Conservation (phyloP, 2,888 invertebrate species). For the Chrysodeixis includens region DNA sequence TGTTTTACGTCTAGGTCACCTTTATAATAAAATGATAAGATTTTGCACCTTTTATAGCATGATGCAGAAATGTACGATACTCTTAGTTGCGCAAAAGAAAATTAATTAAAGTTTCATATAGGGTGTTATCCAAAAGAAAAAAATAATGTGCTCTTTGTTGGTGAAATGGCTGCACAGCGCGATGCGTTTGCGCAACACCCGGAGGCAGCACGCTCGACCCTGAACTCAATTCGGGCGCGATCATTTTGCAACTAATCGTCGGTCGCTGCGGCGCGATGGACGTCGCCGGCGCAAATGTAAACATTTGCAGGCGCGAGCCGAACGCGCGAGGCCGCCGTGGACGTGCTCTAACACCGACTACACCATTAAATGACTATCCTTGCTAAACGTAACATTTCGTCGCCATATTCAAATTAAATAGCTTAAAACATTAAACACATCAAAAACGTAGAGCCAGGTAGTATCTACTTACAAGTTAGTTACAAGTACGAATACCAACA, state of each 20-base stretch:
- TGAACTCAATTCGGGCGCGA: constrained; percentile 87
- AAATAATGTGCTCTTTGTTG: constrained; percentile 62
- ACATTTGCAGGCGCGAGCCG: constrained; percentile 87
- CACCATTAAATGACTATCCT: constrained; percentile 65
- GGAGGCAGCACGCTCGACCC: constrained; percentile 85
- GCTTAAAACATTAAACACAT: constrained; percentile 18
- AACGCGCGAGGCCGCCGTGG: constrained; percentile 81
- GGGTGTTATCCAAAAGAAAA: constrained; percentile 45
- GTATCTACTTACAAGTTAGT: background rate
- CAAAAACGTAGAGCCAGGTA: background rate
- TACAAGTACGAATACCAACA: background rate
- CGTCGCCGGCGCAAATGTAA: constrained; percentile 86
- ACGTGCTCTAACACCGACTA: constrained; percentile 80
- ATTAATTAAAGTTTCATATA: constrained; percentile 35
- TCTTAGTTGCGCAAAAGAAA: constrained; percentile 39
- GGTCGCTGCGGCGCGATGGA: constrained; percentile 75
- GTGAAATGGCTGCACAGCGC: constrained; percentile 64
- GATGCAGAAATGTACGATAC: too few relatives aligned
- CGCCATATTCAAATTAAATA: constrained; percentile 50
- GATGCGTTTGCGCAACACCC: constrained; percentile 83
- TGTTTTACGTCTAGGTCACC: background rate
- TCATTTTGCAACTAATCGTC: constrained; percentile 88
- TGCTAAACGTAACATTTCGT: constrained; percentile 57
- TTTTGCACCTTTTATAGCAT: background rate
- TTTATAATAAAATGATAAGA: background rate